A percentile compares a stretch with the other conserved stretches of the same genome.
phyloP scores from a whole-genome alignment of 2,888 invertebrate genomes.

The Amiota mariae region DNA sequence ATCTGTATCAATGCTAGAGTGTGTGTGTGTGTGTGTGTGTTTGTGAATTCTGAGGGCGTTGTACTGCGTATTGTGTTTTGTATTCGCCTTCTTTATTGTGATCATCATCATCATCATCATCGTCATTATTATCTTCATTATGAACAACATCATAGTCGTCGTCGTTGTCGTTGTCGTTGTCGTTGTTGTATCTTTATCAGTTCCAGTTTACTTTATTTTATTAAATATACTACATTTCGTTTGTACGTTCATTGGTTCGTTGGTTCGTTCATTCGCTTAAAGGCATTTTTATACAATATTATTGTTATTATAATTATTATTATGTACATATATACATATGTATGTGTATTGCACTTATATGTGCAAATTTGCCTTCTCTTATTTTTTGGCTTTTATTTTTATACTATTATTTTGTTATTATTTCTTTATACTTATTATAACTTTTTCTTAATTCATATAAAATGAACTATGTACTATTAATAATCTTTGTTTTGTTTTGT shows the following conservation, averaged over 20 bases:
- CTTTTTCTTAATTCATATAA: not conserved
- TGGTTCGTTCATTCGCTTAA: not conserved
- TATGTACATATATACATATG: not conserved
- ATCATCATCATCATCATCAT: too few relatives aligned
- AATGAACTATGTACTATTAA: not conserved
- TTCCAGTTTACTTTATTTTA: too few relatives aligned
- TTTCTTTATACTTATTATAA: too few relatives aligned
- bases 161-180: too few relatives aligned
- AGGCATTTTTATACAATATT: too few relatives aligned
- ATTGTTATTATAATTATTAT: too few relatives aligned
- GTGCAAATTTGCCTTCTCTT: not conserved
- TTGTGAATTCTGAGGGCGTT: constrained; percentile 25
- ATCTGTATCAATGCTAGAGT: not conserved
- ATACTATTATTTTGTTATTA: not conserved
- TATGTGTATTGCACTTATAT: not conserved
- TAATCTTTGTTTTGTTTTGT: constrained; percentile 11
- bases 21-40: constrained; percentile 7
- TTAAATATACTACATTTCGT: not conserved
- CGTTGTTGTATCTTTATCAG: too few relatives aligned
- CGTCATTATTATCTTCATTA: too few relatives aligned
- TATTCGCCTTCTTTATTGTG: too few relatives aligned
- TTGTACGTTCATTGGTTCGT: constrained; percentile 1
- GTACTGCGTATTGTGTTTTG: constrained; percentile 17
- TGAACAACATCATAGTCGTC: too few relatives aligned
- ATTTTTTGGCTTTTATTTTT: constrained; percentile 21